phyloP scores from a whole-genome alignment of 1,140 invertebrate species.

The Trichomalopsis sarcophagae region DNA sequence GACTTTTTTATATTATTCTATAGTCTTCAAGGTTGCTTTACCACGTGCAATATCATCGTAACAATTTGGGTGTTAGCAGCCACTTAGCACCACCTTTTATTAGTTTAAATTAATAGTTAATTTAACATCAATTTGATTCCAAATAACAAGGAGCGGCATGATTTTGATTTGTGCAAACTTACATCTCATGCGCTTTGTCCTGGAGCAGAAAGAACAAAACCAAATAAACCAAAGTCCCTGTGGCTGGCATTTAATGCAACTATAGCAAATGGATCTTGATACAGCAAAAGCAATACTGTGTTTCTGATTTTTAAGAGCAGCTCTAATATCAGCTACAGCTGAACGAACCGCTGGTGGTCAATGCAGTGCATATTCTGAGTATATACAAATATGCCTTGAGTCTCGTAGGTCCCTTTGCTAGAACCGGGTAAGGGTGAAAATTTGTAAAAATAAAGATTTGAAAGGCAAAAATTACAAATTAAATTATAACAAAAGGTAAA shows the following conservation, averaged over 20 bases:
- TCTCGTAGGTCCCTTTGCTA: no score
- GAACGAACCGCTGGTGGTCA: no score
- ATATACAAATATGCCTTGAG: no score
- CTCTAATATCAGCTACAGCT: constrained; percentile 85
- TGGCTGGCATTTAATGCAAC: constrained; percentile 87
- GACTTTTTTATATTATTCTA: no score
- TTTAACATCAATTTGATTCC: neutral
- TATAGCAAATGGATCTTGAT: constrained; percentile 77
- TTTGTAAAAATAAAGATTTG: no score
- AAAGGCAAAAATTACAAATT: no score
- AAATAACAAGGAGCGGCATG: neutral
- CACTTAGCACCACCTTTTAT: constrained; percentile 77
- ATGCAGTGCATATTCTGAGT: no score
- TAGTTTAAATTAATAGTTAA: constrained; percentile 63
- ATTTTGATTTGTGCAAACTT: constrained; percentile 55
- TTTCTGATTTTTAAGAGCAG: constrained; percentile 79
- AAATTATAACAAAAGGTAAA: no score
- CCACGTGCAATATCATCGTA: constrained; percentile 80
- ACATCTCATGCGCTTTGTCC: constrained; percentile 80
- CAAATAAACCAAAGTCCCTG: constrained; percentile 90
- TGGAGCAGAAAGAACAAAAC: constrained; percentile 82
- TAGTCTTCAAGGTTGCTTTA: constrained; percentile 84
- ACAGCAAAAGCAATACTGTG: constrained; percentile 85
- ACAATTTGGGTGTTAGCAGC: constrained; percentile 76
- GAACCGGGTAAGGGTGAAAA: no score